Evolutionary conservation across 2,797 vertebrate species (phyloP).

Genomic region (Distichodus sexfasciatus): DNA sequence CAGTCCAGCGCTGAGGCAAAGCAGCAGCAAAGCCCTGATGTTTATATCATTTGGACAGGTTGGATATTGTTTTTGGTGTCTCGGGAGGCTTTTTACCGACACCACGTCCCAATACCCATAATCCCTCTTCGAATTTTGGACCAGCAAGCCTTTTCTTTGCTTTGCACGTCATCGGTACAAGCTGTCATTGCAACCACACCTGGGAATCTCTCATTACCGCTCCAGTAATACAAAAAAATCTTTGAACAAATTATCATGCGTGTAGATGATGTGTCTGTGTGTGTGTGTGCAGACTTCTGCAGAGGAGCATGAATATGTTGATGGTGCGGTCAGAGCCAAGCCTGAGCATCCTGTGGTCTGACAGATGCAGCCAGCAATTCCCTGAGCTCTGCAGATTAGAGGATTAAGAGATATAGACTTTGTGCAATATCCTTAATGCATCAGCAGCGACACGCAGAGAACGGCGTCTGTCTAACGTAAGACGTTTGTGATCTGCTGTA

Average conservation of each 20-base stretch:
- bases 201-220: conserved; percentile 32
- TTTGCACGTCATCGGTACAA: conserved; percentile 17
- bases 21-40: not conserved
- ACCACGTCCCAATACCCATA: not conserved
- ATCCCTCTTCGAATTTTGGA: not conserved
- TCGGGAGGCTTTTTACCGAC: too few species aligned
- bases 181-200: conserved; percentile 40
- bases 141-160: not conserved
- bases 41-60: too few species aligned
- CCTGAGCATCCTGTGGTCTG: conserved; percentile 35
- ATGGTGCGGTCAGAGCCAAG: conserved; percentile 31
- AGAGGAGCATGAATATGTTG: conserved; percentile 26
- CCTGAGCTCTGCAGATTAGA: conserved; percentile 47
- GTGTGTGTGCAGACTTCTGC: conserved; percentile 37
- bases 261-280: conserved; percentile 34
- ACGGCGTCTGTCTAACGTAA: not conserved
- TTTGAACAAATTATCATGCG: conserved; percentile 49
- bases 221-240: conserved; percentile 48
- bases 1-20: not conserved
- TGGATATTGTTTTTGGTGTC: conserved; percentile 1
- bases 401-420: conserved; percentile 54
- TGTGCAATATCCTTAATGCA: conserved; percentile 49
- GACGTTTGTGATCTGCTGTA: conserved; percentile 1
- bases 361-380: conserved; percentile 49
- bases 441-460: not conserved